Conservation (phyloP, 2,888 invertebrate species). For the Leptarthrus brevirostris region DNA sequence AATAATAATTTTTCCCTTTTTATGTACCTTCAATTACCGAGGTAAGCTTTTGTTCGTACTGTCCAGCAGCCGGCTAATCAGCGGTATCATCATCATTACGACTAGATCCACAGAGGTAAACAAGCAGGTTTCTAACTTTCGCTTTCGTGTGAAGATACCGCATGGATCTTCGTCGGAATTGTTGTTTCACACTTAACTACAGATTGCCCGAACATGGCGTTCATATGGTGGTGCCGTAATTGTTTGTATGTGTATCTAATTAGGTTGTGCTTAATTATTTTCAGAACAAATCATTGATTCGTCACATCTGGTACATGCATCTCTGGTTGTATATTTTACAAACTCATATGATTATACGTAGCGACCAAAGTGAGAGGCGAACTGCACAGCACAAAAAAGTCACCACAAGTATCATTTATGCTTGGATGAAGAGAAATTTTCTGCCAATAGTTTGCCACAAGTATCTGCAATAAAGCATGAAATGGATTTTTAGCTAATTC, state of each 20-base stretch:
- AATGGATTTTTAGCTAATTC: conserved; percentile 23
- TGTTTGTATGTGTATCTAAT: conserved; percentile 1
- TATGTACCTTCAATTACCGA: not conserved
- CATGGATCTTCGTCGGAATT: not conserved
- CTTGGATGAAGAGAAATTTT: conserved; percentile 35
- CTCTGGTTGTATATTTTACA: not conserved
- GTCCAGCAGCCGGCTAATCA: conserved; percentile 16
- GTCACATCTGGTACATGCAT: not conserved
- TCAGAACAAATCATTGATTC: not conserved
- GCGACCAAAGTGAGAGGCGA: conserved; percentile 21
- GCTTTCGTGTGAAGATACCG: conserved; percentile 16
- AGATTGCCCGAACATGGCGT: not conserved
- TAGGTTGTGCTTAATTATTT: conserved; percentile 7
- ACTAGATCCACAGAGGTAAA: not conserved
- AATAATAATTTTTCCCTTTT: conserved; percentile 1
- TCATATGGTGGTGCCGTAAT: conserved; percentile 33
- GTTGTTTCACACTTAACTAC: not conserved
- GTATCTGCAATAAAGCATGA: conserved; percentile 27
- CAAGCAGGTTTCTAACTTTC: conserved; percentile 30
- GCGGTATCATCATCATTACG: conserved; percentile 32
- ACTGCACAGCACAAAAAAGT: not conserved
- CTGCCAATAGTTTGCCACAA: conserved; percentile 7
- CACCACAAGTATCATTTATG: conserved; percentile 26
- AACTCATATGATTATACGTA: not conserved
- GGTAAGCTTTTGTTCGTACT: not conserved